Percentiles rank a stretch among this genome's conserved stretches.
Evolutionary conservation across 2,888 invertebrate species (phyloP).

Genomic region (Rhogogaster chlorosoma): DNA sequence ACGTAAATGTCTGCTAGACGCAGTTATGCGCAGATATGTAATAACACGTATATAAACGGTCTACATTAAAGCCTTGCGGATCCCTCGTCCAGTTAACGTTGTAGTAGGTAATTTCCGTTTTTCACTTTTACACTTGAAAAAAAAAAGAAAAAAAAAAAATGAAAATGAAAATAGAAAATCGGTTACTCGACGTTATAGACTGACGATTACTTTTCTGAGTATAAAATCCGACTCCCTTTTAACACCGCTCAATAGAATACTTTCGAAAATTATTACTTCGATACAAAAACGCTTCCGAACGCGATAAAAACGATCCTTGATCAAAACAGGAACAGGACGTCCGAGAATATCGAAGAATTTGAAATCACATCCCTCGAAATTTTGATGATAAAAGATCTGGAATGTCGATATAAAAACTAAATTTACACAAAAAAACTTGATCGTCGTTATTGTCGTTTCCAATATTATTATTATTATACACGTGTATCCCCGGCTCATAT

Average conservation of each 20-base stretch:
- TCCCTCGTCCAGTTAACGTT: background rate
- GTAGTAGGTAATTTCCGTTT: too few species aligned
- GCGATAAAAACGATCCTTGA: background rate
- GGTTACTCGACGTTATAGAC: background rate
- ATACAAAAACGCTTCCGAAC: background rate
- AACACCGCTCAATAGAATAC: background rate
- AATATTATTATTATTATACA: background rate
- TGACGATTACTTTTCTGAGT: background rate
- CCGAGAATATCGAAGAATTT: too few species aligned
- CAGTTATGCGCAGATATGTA: conserved; percentile 5
- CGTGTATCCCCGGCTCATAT: background rate
- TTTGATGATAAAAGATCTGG: too few species aligned
- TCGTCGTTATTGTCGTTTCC: background rate
- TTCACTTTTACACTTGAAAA: background rate
- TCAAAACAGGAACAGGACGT: background rate
- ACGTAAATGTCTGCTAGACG: conserved; percentile 5
- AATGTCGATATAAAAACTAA: too few species aligned
- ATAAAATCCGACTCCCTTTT: background rate
- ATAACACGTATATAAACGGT: background rate
- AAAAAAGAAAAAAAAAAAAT: too few species aligned
- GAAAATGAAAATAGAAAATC: too few species aligned
- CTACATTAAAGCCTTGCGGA: background rate
- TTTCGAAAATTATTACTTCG: background rate
- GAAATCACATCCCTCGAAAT: too few species aligned
- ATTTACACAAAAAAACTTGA: background rate